Evolutionary conservation across 2,888 invertebrate species (phyloP), one percentile per base, ranked within the genome.

Genomic region (Drosophila austrosaltans): DNA sequence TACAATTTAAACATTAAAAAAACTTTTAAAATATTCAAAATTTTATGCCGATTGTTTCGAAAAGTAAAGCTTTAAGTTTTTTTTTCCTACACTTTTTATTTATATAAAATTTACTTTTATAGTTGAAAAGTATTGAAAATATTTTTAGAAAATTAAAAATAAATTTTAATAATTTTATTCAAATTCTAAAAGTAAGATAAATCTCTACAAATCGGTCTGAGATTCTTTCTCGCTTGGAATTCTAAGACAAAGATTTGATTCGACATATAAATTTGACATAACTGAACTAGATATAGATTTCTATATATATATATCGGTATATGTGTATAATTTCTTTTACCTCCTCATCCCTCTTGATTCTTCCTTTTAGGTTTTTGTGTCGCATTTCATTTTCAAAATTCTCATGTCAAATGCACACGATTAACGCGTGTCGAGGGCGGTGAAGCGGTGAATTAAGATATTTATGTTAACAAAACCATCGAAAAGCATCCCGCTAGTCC

Each of bases 371-470:
- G 57, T 66, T 60, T 62, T 70, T 63, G 78, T 78, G 78, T 78
- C 76, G 76, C 71, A 74, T 76, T 78, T 69, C 74, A 71, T 78
- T 77, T 67, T 67, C 40, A 76, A 78, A 79, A 79, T 76, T 68
- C 82, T 74, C 79, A 81, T 82, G 85, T 84, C 84, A 84, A 78
- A 78, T 78, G 78, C 85, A 84, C 83, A 76, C 83, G 78, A 82
- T 75, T 78, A 78, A 72, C 84, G 82, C 85, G 84, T 85, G 84
- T 82, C 84, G 83, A 57, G 85, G 86, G 85, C 86, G 84, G 83
- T 72, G 83, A 84, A 85, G 83, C 84, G 80, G 75, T 72, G 84
- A 84, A 84, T 85, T 84, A 86, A 84, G 84, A 85, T 84, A 84
- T 84, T 85, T 84, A 75, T 78, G 81, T 56, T 71, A 84, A 85